These are phyloP conservation scores for Albula glossodonta DNA, from an alignment of 2,113 vertebrate species.

Conservation along the genomic window DNA sequence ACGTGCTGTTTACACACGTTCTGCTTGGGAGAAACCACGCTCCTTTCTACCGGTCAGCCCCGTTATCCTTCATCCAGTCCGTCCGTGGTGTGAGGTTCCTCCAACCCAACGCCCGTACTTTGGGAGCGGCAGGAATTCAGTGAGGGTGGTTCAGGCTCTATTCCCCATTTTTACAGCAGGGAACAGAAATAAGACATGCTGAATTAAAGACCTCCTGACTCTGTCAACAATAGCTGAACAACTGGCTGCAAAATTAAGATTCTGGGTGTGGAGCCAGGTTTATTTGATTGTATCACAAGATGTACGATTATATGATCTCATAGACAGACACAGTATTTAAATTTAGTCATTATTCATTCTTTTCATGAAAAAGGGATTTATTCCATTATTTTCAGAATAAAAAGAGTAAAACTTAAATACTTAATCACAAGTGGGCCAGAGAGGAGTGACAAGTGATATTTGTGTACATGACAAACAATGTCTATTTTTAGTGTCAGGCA, in stretches of 20 bases:
- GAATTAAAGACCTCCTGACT: not conserved
- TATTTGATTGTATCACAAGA: no score
- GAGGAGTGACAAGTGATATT: slow-evolving; percentile 10
- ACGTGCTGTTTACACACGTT: not conserved
- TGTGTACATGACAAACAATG: slow-evolving; percentile 28
- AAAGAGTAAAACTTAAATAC: no score
- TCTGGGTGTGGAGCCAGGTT: no score
- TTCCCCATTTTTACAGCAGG: not conserved
- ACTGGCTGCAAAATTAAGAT: not conserved
- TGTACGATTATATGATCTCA: no score
- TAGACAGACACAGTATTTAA: no score
- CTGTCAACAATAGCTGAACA: not conserved
- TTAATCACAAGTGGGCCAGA: not conserved
- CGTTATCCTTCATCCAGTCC: not conserved
- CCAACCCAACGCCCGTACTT: not conserved
- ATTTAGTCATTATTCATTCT: no score
- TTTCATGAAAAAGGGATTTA: no score
- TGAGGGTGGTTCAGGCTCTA: not conserved
- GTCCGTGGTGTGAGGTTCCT: not conserved
- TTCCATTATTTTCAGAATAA: no score
- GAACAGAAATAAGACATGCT: slow-evolving; percentile 7
- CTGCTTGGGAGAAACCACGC: not conserved
- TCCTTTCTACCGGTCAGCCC: not conserved
- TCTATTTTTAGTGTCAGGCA: slow-evolving; percentile 57
- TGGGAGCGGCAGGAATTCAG: not conserved